Conservation (phyloP, 2,797 vertebrate genomes). For the Gymnoscopelus braueri region DNA sequence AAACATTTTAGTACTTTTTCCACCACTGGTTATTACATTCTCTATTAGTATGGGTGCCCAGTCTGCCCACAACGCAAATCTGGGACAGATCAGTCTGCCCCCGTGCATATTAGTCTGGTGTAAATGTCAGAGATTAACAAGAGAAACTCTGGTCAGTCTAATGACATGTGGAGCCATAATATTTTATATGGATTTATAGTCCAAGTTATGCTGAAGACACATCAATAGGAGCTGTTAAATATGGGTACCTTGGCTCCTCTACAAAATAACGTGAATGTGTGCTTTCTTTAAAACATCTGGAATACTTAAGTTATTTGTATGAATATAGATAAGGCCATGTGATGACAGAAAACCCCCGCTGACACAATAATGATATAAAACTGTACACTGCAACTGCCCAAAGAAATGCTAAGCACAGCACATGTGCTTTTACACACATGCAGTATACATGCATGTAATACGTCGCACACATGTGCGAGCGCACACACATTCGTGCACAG, state of each 20-base stretch:
- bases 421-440: slow-evolving; percentile 1
- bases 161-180: neutral
- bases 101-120: neutral
- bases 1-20: no score
- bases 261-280: slow-evolving; percentile 16
- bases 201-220: neutral
- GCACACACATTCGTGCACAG: slow-evolving; percentile 9
- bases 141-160: neutral
- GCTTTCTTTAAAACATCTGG: slow-evolving; percentile 16
- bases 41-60: neutral
- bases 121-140: neutral
- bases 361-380: slow-evolving; percentile 42
- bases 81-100: slow-evolving; percentile 19
- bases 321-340: slow-evolving; percentile 8
- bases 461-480: neutral
- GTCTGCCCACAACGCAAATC: slow-evolving; percentile 7
- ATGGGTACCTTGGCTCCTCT: slow-evolving; percentile 14
- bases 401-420: slow-evolving; percentile 8
- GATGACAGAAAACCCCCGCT: slow-evolving; percentile 40
- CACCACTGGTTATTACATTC: neutral
- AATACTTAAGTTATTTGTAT: slow-evolving; percentile 27
- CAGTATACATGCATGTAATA: slow-evolving; percentile 8
- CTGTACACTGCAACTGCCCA: slow-evolving; percentile 18
- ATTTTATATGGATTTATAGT: no score
- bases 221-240: slow-evolving; percentile 21